These are phyloP conservation scores for Teinopalpus imperialis DNA, from an alignment of 2,888 invertebrate genomes.

Conservation along the genomic window DNA sequence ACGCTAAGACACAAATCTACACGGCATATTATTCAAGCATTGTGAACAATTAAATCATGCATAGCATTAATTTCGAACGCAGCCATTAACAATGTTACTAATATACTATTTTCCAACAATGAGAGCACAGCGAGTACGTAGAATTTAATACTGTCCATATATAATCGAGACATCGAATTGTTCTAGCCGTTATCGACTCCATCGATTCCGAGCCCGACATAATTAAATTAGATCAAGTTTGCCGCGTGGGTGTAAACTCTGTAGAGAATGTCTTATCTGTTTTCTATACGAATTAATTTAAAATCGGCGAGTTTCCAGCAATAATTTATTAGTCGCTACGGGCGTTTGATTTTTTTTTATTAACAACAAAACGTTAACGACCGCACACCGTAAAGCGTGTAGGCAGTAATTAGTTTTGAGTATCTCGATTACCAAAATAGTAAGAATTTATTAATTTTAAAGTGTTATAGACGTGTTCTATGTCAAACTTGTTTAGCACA, in stretches of 20 bases:
- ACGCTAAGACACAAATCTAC: no score
- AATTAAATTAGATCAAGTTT: constrained; percentile 23
- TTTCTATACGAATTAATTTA: constrained; percentile 48
- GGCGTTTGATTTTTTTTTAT: constrained; percentile 35
- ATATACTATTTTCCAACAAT: constrained; percentile 22
- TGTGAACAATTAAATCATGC: no score
- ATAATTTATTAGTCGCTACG: constrained; percentile 52
- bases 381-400: constrained; percentile 17
- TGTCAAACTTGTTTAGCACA: no score
- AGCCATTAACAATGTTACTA: neutral
- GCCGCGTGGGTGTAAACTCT: constrained; percentile 25
- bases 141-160: constrained; percentile 20
- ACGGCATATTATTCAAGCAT: no score
- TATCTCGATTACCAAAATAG: constrained; percentile 17
- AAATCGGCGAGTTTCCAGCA: constrained; percentile 54
- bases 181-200: constrained; percentile 14
- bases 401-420: constrained; percentile 23
- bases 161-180: constrained; percentile 26
- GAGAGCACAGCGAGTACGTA: constrained; percentile 11
- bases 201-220: constrained; percentile 19
- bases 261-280: constrained; percentile 38
- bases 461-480: constrained; percentile 4
- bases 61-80: neutral
- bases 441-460: constrained; percentile 20
- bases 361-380: constrained; percentile 24